Evolutionary conservation across 2,797 vertebrate species (phyloP).

Genomic region (Masticophis lateralis): DNA sequence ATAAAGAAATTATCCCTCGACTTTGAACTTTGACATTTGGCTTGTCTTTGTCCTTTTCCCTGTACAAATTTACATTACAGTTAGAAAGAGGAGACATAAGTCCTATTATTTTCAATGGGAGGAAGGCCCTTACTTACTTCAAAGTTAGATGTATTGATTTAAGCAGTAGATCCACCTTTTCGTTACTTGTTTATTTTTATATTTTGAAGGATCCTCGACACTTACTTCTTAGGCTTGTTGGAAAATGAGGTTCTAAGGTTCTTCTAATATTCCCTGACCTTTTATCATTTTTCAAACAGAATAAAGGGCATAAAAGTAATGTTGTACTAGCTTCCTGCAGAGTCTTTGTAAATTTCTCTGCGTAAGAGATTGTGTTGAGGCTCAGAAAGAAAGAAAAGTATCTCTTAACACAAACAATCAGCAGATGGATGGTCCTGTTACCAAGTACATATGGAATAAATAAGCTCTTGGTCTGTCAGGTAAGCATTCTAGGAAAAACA

Average conservation of each 20-base stretch:
- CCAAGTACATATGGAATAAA: background rate
- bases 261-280: background rate
- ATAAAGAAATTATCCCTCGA: background rate
- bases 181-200: background rate
- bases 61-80: background rate
- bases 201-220: background rate
- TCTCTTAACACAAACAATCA: background rate
- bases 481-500: background rate
- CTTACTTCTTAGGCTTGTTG: background rate
- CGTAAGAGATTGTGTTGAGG: background rate
- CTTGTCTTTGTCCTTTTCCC: background rate
- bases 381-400: background rate
- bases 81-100: background rate
- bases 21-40: background rate
- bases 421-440: background rate
- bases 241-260: background rate
- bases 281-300: conserved; percentile 23
- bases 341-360: conserved; percentile 1
- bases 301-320: conserved; percentile 28
- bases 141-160: background rate
- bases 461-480: background rate
- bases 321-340: conserved; percentile 2
- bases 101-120: background rate
- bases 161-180: background rate
- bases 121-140: background rate